Evolutionary conservation across 2,797 vertebrate species (phyloP).

Genomic region (Trachurus trachurus): DNA sequence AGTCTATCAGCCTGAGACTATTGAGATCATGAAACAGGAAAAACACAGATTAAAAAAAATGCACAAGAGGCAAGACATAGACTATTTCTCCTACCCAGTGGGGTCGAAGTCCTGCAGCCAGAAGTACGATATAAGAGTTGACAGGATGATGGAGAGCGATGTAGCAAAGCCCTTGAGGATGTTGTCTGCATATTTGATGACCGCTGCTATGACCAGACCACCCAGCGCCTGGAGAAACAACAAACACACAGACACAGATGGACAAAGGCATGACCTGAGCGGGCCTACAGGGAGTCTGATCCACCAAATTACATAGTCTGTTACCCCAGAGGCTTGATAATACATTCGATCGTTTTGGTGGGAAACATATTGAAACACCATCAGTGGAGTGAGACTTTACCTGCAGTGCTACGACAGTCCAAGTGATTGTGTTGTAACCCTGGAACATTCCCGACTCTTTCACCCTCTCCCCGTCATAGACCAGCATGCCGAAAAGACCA

Average conservation of each 20-base stretch:
- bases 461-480: constrained; percentile 93
- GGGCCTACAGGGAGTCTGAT: constrained; percentile 24
- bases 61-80: neutral
- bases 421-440: constrained; percentile 96
- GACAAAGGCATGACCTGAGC: constrained; percentile 63
- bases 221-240: constrained; percentile 92
- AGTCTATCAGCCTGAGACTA: constrained; percentile 9
- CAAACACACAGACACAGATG: constrained; percentile 77
- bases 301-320: constrained; percentile 15
- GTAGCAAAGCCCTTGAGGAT: constrained; percentile 99
- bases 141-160: constrained; percentile 98
- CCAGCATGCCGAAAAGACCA: constrained; percentile 93
- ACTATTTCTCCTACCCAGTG: constrained; percentile 87
- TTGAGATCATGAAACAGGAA: constrained; percentile 31
- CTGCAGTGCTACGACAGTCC: constrained; percentile 95
- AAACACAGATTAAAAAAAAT: neutral
- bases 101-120: constrained; percentile 98
- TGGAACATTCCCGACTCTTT: constrained; percentile 96
- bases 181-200: constrained; percentile 99
- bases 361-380: neutral
- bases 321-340: constrained; percentile 7
- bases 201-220: constrained; percentile 97
- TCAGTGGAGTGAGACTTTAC: constrained; percentile 75
- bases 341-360: neutral
- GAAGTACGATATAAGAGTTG: constrained; percentile 97